A percentile compares a stretch with the other conserved stretches of the same genome.
Conservation (phyloP, 2,797 vertebrate species). For the Sphenodon punctatus region DNA sequence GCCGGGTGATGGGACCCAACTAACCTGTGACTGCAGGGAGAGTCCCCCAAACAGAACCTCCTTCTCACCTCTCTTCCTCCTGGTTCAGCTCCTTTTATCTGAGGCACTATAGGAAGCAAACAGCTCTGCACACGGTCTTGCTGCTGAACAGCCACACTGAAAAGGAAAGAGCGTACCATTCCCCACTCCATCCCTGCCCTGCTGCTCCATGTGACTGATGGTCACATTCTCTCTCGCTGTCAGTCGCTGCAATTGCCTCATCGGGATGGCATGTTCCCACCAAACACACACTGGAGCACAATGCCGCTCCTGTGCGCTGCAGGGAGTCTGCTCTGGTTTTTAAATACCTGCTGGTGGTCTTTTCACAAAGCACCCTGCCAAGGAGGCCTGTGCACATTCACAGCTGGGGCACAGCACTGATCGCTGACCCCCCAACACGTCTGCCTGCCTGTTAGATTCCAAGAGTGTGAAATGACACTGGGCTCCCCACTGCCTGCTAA, state of each 20-base stretch:
- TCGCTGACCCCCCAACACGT: conserved; percentile 17
- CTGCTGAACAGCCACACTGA: background rate
- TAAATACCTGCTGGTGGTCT: conserved; percentile 65
- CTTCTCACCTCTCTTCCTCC: background rate
- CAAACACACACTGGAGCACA: conserved; percentile 34
- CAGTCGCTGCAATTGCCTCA: conserved; percentile 54
- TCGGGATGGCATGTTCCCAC: conserved; percentile 63
- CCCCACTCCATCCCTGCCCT: conserved; percentile 45
- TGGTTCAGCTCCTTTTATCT: background rate
- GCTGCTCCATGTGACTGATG: conserved; percentile 26
- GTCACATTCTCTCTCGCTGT: conserved; percentile 5
- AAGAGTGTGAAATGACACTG: background rate
- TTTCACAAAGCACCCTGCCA: conserved; percentile 40
- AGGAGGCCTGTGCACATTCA: conserved; percentile 39
- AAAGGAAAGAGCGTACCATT: conserved; percentile 40
- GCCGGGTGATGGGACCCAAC: conserved; percentile 45
- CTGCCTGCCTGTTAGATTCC: background rate
- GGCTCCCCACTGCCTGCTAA: conserved; percentile 47
- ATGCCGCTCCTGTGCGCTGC: conserved; percentile 53
- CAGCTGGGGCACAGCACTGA: background rate
- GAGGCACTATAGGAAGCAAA: background rate
- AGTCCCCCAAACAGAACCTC: conserved; percentile 38
- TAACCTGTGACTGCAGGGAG: conserved; percentile 46
- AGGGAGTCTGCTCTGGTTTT: conserved; percentile 34
- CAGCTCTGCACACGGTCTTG: background rate